A percentile compares a stretch with the other conserved stretches of the same genome.
Conservation (phyloP, 2,113 vertebrate species). For the Chlamydotis undulata region DNA sequence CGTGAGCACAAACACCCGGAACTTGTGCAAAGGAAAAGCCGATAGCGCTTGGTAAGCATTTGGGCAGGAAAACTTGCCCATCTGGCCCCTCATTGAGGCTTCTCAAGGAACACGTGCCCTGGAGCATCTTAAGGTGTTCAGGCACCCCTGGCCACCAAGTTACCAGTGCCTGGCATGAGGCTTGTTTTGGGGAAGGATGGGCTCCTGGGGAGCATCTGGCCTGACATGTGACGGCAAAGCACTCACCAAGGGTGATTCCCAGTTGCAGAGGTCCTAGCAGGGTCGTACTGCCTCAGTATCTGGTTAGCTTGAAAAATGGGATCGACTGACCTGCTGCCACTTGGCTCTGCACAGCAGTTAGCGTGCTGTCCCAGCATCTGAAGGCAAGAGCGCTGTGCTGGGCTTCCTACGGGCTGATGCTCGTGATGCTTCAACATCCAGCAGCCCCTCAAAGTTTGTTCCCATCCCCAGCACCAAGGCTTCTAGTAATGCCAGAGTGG, state of each 20-base stretch:
- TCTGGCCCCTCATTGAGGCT: neutral
- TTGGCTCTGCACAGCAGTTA: neutral
- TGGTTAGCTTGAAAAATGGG: neutral
- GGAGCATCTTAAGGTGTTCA: neutral
- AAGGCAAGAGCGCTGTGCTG: neutral
- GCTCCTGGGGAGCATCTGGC: neutral
- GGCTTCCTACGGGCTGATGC: neutral
- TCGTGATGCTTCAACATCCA: neutral
- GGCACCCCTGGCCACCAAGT: neutral
- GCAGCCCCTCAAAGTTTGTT: neutral
- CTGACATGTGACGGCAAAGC: neutral
- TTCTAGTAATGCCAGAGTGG: neutral
- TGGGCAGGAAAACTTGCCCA: neutral
- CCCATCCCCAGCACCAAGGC: neutral
- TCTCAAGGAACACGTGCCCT: neutral
- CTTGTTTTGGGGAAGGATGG: neutral
- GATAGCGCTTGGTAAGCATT: neutral
- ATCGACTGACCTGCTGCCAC: neutral
- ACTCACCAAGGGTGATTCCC: neutral
- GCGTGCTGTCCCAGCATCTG: neutral
- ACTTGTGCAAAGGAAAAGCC: slow-evolving; percentile 13
- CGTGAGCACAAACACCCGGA: slow-evolving; percentile 4
- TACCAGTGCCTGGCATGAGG: neutral
- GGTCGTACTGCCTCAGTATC: neutral
- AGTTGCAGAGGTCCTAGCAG: neutral